Percentiles rank a stretch among this genome's conserved stretches.
These are phyloP conservation scores for Pseudomyrmex pallidus DNA, from an alignment of 1,140 invertebrate species.

Conservation along the genomic window DNA sequence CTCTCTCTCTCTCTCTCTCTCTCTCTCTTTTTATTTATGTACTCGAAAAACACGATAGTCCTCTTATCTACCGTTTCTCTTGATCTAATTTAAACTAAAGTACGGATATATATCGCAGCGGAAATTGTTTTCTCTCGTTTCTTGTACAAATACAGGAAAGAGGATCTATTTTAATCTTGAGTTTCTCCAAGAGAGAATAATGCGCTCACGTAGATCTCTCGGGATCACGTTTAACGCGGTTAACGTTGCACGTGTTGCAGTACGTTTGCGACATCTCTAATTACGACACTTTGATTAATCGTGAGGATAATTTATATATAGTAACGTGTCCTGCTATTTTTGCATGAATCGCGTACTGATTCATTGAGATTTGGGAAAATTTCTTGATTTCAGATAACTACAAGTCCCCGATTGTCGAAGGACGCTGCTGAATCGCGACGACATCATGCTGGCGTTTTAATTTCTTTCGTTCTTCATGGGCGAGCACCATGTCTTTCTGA, in stretches of 20 bases:
- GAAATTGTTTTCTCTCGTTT: conserved; percentile 9
- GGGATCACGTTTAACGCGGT: conserved; percentile 1
- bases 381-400: conserved; percentile 29
- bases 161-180: background rate
- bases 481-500: conserved; percentile 54
- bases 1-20: too few relatives aligned
- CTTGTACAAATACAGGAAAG: background rate
- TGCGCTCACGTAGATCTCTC: background rate
- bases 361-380: background rate
- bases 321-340: too few relatives aligned
- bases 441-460: conserved; percentile 46
- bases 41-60: background rate
- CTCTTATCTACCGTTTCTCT: conserved; percentile 6
- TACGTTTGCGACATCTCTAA: background rate
- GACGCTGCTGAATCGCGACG: conserved; percentile 56
- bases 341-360: too few relatives aligned
- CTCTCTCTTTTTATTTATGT: conserved; percentile 4
- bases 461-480: conserved; percentile 60
- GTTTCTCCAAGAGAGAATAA: background rate
- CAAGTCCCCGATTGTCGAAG: conserved; percentile 13
- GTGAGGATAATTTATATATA: background rate
- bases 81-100: background rate
- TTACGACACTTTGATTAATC: background rate
- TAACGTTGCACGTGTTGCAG: background rate
- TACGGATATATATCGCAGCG: background rate